Percentiles rank a stretch among this genome's conserved stretches.
These are phyloP conservation scores for Trichogramma evanescens DNA, from an alignment of 2,888 invertebrate genomes.

Conservation along the genomic window DNA sequence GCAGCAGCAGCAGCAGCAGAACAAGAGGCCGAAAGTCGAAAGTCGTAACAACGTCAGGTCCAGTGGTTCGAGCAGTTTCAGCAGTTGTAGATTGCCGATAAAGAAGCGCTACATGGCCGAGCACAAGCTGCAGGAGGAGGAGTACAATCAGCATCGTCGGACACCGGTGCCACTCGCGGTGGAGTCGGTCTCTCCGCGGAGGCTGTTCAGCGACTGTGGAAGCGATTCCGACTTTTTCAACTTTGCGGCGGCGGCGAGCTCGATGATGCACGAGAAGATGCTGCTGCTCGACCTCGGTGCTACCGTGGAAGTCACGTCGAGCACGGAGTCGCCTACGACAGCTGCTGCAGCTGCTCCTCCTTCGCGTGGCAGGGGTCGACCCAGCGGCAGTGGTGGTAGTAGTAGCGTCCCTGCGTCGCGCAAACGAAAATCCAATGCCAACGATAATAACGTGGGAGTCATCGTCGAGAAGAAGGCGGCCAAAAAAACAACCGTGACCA, in stretches of 20 bases:
- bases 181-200: neutral
- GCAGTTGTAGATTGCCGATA: conserved; percentile 34
- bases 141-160: conserved; percentile 21
- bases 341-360: no score
- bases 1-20: conserved; percentile 18
- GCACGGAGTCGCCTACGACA: neutral
- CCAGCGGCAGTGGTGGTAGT: conserved; percentile 10
- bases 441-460: conserved; percentile 14
- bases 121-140: conserved; percentile 31
- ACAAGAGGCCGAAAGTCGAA: neutral
- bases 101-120: conserved; percentile 40
- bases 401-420: neutral
- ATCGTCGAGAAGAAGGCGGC: conserved; percentile 1
- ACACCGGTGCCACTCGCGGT: conserved; percentile 20
- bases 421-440: conserved; percentile 17
- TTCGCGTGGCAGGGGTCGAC: neutral
- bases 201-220: conserved; percentile 6
- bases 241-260: neutral
- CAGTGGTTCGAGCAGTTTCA: conserved; percentile 13
- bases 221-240: neutral
- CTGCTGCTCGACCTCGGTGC: conserved; percentile 12
- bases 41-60: no score
- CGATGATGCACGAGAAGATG: neutral
- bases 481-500: conserved; percentile 8
- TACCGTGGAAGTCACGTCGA: conserved; percentile 16